Base-by-base conservation (phyloP, 2,888 invertebrate species). In the Apamea crenata region DNA sequence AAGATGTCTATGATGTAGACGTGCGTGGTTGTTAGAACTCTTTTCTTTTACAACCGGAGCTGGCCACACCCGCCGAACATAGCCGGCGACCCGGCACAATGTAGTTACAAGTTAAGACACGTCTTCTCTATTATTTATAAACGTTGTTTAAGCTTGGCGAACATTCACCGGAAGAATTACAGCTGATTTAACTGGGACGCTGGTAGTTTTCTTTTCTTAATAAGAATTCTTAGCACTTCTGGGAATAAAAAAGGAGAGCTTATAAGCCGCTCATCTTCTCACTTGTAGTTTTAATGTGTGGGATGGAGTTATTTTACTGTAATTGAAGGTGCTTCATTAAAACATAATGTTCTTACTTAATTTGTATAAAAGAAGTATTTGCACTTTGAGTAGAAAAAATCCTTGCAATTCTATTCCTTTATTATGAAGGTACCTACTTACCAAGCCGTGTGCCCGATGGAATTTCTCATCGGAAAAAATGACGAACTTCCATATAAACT, bases 61-160 rank as follows among this genome's bases (percentile, higher is more conserved):
- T 50, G 44, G 74, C 71, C 71, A 63, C 88, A 61, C 75, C 75
- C 83, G 63, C 66, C 56, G 69, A 84, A 53, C 85, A 71, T 68
- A 16, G 66, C 71, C 53, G 69, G 59, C 59, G 44, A 59, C 68
- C 73, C 73, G 44, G 78, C 81, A 88, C 89, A 87, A 85, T 87
- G 87, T 85, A 85, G 74, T 88, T 89, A 83, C 83, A 80, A 88
- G 85, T 88, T 87, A 78, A 76, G 78, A 79, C 89, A 85, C 88
- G 87, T 89, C 70, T 68, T 25, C 80, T 83, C 78, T 87, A 85
- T 89, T 87, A 89, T 85, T 89, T 87, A 87, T 83, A 88, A 88
- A 85, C 81, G 83, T 85, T 81, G 80, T 80, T 85, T 85, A 82
- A 87, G 81, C 78, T 80, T 79, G 68, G 83, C 63, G 81, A 83